Evolutionary conservation across 2,113 vertebrate genomes (phyloP).

Genomic region (Cricetomys ansorgei): DNA sequence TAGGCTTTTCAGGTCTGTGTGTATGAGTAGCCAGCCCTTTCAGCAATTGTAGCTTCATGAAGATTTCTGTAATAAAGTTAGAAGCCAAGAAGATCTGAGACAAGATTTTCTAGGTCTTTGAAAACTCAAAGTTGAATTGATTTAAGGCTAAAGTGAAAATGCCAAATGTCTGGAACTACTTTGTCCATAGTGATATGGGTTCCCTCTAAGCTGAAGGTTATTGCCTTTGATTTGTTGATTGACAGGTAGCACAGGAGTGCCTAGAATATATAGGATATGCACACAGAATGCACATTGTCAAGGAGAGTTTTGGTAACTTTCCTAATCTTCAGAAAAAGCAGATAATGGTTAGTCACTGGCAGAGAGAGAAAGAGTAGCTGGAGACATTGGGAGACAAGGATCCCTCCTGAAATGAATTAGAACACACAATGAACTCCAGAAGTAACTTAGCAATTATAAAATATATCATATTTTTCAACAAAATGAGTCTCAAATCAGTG

Average conservation of each 20-base stretch:
- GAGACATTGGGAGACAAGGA: neutral
- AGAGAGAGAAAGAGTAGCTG: neutral
- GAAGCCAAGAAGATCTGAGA: neutral
- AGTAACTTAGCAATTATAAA: neutral
- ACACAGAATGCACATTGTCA: neutral
- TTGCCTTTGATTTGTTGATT: neutral
- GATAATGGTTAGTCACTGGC: neutral
- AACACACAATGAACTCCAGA: neutral
- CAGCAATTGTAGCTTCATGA: neutral
- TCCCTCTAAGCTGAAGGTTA: neutral
- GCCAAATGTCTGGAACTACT: neutral
- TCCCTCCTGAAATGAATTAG: neutral
- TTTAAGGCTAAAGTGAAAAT: slow-evolving; percentile 22
- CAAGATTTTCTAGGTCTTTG: neutral
- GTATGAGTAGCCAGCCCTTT: neutral
- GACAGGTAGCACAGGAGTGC: neutral
- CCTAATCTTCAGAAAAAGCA: neutral
- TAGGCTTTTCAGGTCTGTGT: neutral
- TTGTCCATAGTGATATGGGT: neutral
- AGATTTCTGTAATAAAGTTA: slow-evolving; percentile 30
- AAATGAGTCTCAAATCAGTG: neutral
- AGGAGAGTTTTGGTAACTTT: neutral
- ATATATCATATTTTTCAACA: neutral
- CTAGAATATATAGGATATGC: neutral
- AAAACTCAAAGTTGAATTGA: slow-evolving; percentile 22